Percentiles rank a stretch among this genome's conserved stretches.
Evolutionary conservation across 2,888 invertebrate genomes (phyloP).

Genomic region (Pecten maximus): DNA sequence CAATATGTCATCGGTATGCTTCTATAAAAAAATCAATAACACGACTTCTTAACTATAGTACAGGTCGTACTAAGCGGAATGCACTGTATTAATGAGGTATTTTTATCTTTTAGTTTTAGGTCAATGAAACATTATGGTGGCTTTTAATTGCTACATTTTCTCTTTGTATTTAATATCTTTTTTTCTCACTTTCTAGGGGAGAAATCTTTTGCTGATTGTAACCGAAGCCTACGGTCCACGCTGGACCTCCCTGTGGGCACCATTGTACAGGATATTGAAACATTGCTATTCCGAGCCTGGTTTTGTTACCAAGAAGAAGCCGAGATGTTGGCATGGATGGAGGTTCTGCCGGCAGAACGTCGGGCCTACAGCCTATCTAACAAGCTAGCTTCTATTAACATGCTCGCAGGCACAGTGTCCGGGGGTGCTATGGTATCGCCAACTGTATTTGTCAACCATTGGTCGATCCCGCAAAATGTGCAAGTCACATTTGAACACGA

Average conservation of each 20-base stretch:
- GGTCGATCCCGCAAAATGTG: background rate
- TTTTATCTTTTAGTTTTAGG: too few species aligned
- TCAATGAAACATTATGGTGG: too few species aligned
- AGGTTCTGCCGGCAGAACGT: background rate
- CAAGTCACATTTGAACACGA: slow-evolving; percentile 14
- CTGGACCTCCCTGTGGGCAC: background rate
- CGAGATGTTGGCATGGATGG: background rate
- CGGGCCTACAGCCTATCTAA: background rate
- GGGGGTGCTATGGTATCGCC: background rate
- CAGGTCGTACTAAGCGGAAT: too few species aligned
- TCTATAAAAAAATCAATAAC: too few species aligned
- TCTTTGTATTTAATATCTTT: background rate
- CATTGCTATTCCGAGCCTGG: background rate
- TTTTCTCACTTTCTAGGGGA: background rate
- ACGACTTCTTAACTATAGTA: too few species aligned
- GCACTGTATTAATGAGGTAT: background rate
- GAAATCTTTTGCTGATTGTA: background rate
- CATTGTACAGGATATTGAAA: background rate
- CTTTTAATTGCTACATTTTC: too few species aligned
- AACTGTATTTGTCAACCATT: background rate
- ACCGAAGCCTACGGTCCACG: background rate
- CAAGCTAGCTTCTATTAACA: background rate
- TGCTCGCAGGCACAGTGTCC: background rate
- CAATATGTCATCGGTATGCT: too few species aligned
- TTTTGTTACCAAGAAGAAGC: background rate